Conservation (phyloP, 2,888 invertebrate genomes). For the Sesamia inferens region DNA sequence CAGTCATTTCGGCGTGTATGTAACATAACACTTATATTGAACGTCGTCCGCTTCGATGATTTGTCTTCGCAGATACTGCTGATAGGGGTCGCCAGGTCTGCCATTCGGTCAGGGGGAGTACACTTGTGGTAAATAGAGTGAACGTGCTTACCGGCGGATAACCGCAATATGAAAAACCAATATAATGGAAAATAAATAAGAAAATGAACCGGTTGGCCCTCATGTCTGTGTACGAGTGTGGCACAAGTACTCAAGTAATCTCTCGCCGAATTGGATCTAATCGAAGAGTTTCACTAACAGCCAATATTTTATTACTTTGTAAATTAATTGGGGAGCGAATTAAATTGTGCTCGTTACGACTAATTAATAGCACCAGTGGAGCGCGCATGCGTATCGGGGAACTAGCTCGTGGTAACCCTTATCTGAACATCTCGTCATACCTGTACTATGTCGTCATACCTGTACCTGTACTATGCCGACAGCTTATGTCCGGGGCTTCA, state of each 20-base stretch:
- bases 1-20: background rate
- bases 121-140: background rate
- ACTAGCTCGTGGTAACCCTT: background rate
- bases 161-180: background rate
- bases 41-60: background rate
- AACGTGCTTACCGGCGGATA: conserved; percentile 21
- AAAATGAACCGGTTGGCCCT: background rate
- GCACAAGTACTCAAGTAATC: background rate
- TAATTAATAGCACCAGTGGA: background rate
- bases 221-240: background rate
- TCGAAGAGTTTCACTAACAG: conserved; percentile 1
- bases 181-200: conserved; percentile 1
- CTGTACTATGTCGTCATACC: too few species aligned
- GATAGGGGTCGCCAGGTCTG: background rate
- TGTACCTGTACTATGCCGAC: too few species aligned
- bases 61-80: background rate
- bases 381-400: background rate
- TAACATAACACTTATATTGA: background rate
- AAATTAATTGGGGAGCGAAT: conserved; percentile 6
- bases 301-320: conserved; percentile 2
- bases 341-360: background rate
- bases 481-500: too few species aligned
- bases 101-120: background rate
- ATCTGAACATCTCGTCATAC: too few species aligned
- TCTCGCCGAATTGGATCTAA: conserved; percentile 3